Base-by-base conservation (phyloP, 2,797 vertebrate genomes). In the Moxostoma hubbsi region DNA sequence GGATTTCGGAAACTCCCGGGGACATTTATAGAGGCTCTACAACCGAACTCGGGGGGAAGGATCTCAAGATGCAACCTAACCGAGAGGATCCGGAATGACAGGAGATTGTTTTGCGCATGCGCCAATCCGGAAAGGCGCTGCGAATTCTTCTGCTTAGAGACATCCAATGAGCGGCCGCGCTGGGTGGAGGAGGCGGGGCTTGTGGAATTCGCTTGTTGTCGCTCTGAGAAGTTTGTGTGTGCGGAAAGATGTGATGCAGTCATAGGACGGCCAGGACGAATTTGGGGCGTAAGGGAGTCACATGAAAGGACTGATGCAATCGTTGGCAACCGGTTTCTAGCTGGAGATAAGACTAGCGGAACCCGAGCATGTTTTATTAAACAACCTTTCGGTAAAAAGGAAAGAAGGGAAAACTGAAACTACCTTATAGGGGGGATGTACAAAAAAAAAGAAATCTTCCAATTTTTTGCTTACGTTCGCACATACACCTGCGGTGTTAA, bases 241-340 rank as follows among this genome's bases (percentile, higher is more conserved):
- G 84, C 83, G 83, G 93, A 89, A 83, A 92, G 90, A 88, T 92
- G 93, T 94, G 94, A 95, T 94, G 94, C 94, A 94, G 94, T 93
- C 94, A 92, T 91, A 91, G 94, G 93, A 93, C 92, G 92, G 93
- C 92, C 93, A 94, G 94, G 94, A 95, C 94, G 93, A 94, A 94
- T 94, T 92, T 94, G 93, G 94, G 94, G 94, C 94, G 94, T 93
- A 93, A 91, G 93, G 93, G 94, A 95, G 94, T 95, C 94, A 94
- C 94, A 94, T 95, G 94, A 95, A 94, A 94, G 93, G 93, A 94
- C 94, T 95, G 94, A 95, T 95, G 94, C 94, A 95, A 95, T 93
- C 91, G 90, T 93, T 95, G 94, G 94, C 94, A 95, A 95, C 94
- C 92, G 86, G 88, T 94, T 95, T 95, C 94, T 92, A 94, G 92